Percentiles rank a stretch among this genome's conserved stretches.
phyloP scores from a whole-genome alignment of 1,140 invertebrate species.

The Drosophila kikkawai region DNA sequence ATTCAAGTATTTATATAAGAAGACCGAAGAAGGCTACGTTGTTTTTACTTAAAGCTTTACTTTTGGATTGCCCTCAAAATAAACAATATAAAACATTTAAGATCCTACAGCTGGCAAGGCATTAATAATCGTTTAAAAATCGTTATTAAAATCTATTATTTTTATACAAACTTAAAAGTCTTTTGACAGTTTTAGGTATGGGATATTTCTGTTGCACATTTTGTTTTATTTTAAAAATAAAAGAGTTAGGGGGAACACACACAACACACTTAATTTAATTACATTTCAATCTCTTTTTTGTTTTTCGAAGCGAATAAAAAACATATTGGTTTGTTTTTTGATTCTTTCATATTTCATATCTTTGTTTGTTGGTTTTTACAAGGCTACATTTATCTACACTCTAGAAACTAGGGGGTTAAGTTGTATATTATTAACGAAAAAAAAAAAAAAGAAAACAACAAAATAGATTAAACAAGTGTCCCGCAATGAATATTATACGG shows the following conservation, averaged over 20 bases:
- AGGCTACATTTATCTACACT: conserved; percentile 28
- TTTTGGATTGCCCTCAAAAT: no score
- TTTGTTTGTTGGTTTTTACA: conserved; percentile 14
- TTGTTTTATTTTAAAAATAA: not conserved
- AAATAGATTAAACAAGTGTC: not conserved
- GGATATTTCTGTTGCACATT: not conserved
- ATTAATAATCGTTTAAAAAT: not conserved
- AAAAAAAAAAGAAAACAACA: not conserved
- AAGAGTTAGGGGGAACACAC: conserved; percentile 10
- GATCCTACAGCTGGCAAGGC: no score
- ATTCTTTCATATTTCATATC: not conserved
- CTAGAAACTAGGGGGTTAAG: conserved; percentile 24
- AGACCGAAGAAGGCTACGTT: not conserved
- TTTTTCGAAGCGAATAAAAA: conserved; percentile 22
- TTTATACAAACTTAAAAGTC: not conserved
- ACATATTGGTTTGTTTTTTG: conserved; percentile 14
- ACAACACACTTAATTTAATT: not conserved
- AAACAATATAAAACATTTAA: no score
- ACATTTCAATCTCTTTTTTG: not conserved
- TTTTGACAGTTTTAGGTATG: no score
- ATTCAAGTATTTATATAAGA: not conserved
- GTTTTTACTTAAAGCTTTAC: not conserved
- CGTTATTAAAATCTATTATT: not conserved
- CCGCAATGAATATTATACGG: not conserved
- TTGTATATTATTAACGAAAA: not conserved